Base-by-base conservation (phyloP, 2,888 invertebrate species). In the Caenorhabditis sulstoni region DNA sequence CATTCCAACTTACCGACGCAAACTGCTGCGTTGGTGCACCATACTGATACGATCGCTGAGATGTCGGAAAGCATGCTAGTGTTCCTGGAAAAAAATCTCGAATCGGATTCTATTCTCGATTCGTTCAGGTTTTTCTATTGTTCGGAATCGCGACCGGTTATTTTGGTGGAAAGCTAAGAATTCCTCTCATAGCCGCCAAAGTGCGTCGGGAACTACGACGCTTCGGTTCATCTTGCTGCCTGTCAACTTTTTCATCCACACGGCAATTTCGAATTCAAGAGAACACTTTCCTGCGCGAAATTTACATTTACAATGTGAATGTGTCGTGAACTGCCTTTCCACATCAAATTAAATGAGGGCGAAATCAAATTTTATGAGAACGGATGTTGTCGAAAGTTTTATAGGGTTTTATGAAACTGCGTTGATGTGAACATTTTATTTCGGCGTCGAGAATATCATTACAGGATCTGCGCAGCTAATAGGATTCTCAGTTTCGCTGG, bases 11-110 rank as follows among this genome's bases (percentile, higher is more conserved):
- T 58, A 79, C 83, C 59, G 59, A 52, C 39, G 78, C 80, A 73
- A 81, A 83, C 55, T 83, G 83, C 47, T 81, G 81, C 23, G 83
- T 83, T 52, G 79, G 83, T 16, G 83, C 81, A 11, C 83, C 83
- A 70, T 83, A 83, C 67, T 80, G 80, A 47, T 80, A 81, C 11
- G 77, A 76, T 50, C 75, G 47, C 74, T 83, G 81, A 12, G 75
- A 78, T 11, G 83, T 83, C 47, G 81, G 83, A 58, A 83, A 83
- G 39, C 83, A 83, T 35, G 77, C 76, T 16, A 65, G 44, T 37
- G 65, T 62, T 57, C 74, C 81, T 81, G 65, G 29, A 81, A 66
- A 23, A 49, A 55, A 39, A 8, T 39, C 12, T 18, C 5, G 47
- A 37, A 8, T 37, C 5, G 37, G 37, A 37, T 37, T 11, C 7